These are phyloP conservation scores for Cantharis lateralis DNA, from an alignment of 2,888 invertebrate genomes.

Conservation along the genomic window DNA sequence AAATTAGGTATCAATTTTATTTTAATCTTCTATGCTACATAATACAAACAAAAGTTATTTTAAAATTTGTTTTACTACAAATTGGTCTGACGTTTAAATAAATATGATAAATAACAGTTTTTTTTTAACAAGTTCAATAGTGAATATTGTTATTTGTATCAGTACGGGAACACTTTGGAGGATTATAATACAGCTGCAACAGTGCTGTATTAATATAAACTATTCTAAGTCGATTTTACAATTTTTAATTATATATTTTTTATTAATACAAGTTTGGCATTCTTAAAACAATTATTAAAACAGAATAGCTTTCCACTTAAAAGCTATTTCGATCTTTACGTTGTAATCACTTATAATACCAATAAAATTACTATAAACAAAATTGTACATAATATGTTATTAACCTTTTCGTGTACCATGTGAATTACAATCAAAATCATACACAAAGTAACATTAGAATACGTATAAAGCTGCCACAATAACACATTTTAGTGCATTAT, in stretches of 20 bases:
- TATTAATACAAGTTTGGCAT: constrained; percentile 15
- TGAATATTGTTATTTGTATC: constrained; percentile 15
- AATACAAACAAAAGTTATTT: constrained; percentile 13
- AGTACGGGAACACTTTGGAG: constrained; percentile 20
- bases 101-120: constrained; percentile 17
- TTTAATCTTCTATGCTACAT: constrained; percentile 19
- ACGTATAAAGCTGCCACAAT: not conserved
- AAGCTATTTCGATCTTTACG: constrained; percentile 3
- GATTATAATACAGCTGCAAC: constrained; percentile 25
- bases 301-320: constrained; percentile 10
- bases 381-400: not conserved
- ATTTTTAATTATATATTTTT: constrained; percentile 20
- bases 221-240: constrained; percentile 22
- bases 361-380: constrained; percentile 2
- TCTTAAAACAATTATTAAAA: constrained; percentile 11
- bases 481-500: not conserved
- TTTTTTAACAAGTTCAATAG: constrained; percentile 20
- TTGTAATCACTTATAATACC: not conserved
- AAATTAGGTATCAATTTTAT: constrained; percentile 23
- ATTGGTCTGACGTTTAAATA: constrained; percentile 21
- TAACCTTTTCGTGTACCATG: not conserved
- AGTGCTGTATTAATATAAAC: constrained; percentile 17
- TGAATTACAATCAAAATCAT: not conserved
- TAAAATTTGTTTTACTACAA: constrained; percentile 20
- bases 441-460: not conserved